Percentiles rank a stretch among this genome's conserved stretches.
Conservation (phyloP, 2,888 invertebrate genomes). For the Aleiodes leptofemur region DNA sequence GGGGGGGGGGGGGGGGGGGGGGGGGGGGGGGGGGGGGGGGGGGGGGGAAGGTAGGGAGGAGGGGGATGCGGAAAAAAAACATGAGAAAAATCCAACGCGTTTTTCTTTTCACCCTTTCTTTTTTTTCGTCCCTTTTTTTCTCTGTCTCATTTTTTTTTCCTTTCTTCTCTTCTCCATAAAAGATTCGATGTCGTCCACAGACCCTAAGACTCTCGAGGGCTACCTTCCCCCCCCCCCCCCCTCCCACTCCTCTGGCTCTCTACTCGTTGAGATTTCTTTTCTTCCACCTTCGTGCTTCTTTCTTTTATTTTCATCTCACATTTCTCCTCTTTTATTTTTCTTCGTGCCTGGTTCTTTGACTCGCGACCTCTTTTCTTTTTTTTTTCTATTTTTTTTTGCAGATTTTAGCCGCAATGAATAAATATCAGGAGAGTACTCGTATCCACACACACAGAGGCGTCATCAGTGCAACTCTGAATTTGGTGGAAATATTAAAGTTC, state of each 20-base stretch:
- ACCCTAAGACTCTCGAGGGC: no score
- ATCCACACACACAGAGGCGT: no score
- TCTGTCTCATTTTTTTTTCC: not conserved
- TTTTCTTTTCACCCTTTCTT: no score
- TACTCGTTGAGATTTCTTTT: conserved; percentile 18
- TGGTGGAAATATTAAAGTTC: no score
- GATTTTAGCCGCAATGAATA: conserved; percentile 46
- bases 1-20: no score
- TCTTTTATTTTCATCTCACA: conserved; percentile 25
- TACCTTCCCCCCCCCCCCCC: no score
- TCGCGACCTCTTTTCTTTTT: conserved; percentile 43
- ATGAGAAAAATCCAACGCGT: no score
- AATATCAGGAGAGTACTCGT: conserved; percentile 32
- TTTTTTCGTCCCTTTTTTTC: no score
- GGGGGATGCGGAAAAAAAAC: not conserved
- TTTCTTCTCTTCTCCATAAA: not conserved
- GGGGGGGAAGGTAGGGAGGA: no score
- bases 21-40: no score
- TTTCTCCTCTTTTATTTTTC: conserved; percentile 36
- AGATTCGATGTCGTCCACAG: conserved; percentile 5
- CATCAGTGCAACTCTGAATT: no score
- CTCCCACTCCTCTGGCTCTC: no score
- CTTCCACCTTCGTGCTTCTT: not conserved
- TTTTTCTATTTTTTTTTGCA: conserved; percentile 11
- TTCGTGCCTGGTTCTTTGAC: conserved; percentile 44